Conservation (phyloP, 1,140 invertebrate genomes). For the Sinonovacula constricta region DNA sequence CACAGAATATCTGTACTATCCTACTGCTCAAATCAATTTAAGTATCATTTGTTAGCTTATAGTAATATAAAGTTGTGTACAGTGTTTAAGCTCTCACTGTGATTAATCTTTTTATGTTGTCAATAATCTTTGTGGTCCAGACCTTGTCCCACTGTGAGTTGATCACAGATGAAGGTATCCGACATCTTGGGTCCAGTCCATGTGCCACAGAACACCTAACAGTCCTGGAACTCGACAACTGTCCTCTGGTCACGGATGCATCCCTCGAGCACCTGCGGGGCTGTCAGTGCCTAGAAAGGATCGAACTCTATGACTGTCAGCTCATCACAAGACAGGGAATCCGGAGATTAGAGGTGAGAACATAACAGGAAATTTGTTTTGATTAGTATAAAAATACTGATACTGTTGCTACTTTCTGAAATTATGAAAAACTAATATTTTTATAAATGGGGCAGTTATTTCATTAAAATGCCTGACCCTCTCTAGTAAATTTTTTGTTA, state of each 20-base stretch:
- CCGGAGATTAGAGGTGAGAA: slow-evolving; percentile 92
- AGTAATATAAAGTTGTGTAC: no score
- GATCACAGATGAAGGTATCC: slow-evolving; percentile 98
- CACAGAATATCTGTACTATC: no score
- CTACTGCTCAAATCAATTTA: no score
- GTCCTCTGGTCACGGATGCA: slow-evolving; percentile 98
- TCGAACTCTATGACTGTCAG: slow-evolving; percentile 99
- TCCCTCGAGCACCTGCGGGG: slow-evolving; percentile 96
- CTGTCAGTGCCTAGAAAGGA: slow-evolving; percentile 96
- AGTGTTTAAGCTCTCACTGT: no score
- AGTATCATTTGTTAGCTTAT: no score
- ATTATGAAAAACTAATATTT: background rate
- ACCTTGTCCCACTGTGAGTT: slow-evolving; percentile 98
- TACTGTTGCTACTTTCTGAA: background rate
- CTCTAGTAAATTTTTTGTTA: no score
- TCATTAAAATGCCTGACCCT: no score
- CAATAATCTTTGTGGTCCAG: no score
- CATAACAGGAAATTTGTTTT: no score
- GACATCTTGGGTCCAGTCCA: slow-evolving; percentile 93
- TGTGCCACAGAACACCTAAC: slow-evolving; percentile 85
- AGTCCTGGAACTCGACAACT: slow-evolving; percentile 98
- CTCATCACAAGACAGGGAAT: slow-evolving; percentile 98
- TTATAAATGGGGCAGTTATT: no score
- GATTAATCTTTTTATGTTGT: no score
- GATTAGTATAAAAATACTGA: no score